Evolutionary conservation across 2,888 invertebrate species (phyloP).

Genomic region (Melolontha melolontha): DNA sequence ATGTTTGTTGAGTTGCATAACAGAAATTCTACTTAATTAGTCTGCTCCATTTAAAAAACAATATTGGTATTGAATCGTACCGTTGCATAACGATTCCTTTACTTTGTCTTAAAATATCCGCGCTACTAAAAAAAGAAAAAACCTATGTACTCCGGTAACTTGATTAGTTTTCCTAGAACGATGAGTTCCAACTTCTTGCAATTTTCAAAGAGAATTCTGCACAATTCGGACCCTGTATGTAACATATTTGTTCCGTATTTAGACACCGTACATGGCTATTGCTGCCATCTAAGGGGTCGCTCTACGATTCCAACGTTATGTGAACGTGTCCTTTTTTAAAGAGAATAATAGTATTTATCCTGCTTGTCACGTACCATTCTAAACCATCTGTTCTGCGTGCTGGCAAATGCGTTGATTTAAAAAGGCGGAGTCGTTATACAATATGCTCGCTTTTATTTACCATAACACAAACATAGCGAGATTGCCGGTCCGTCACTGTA

Average conservation of each 20-base stretch:
- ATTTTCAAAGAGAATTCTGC: too few species aligned
- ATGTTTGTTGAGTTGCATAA: too few species aligned
- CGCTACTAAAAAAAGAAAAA: too few species aligned
- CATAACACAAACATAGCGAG: background rate
- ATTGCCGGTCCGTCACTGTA: background rate
- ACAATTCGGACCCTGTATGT: background rate
- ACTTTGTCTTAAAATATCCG: too few species aligned
- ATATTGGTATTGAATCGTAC: too few species aligned
- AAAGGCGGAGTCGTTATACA: slow-evolving; percentile 4
- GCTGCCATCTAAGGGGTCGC: slow-evolving; percentile 15
- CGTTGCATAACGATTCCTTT: too few species aligned
- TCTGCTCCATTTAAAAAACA: too few species aligned
- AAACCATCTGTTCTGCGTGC: slow-evolving; percentile 20
- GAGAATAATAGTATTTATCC: slow-evolving; percentile 11
- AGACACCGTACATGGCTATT: slow-evolving; percentile 11
- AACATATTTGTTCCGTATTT: slow-evolving; percentile 13
- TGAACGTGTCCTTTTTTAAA: slow-evolving; percentile 27
- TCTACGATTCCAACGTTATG: slow-evolving; percentile 6
- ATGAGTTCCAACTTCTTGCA: too few species aligned
- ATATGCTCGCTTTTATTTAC: background rate
- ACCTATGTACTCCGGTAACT: too few species aligned
- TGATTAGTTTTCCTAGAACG: too few species aligned
- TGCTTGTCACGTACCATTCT: slow-evolving; percentile 17
- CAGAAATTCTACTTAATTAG: too few species aligned
- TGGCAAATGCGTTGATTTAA: slow-evolving; percentile 31